Conservation (phyloP, 1,140 invertebrate genomes). For the Trichonephila clavipes region DNA sequence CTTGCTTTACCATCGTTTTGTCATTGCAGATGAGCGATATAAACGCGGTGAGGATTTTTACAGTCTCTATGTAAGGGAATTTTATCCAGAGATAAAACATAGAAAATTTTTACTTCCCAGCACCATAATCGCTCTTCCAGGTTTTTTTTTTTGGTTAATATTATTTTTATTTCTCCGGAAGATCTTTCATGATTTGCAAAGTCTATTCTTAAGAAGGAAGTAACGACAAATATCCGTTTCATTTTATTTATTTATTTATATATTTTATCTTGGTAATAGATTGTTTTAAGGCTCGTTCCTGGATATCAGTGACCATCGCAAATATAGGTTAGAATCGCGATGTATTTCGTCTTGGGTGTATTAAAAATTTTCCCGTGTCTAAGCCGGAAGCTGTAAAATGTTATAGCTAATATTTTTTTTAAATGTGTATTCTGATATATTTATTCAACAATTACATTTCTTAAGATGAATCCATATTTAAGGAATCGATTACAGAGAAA, state of each 20-base stretch:
- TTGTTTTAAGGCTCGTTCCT: not conserved
- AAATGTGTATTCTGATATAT: too few relatives aligned
- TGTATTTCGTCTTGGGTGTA: not conserved
- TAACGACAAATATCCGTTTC: slow-evolving; percentile 23
- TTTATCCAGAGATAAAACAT: not conserved
- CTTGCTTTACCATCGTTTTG: slow-evolving; percentile 49
- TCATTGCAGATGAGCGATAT: slow-evolving; percentile 54
- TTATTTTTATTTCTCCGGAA: not conserved
- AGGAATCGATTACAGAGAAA: too few relatives aligned
- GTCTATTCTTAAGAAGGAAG: slow-evolving; percentile 30
- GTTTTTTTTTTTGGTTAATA: not conserved
- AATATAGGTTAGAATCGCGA: not conserved
- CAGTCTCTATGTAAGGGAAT: not conserved
- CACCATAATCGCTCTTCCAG: not conserved
- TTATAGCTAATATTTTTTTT: not conserved
- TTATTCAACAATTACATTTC: too few relatives aligned
- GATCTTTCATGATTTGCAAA: not conserved
- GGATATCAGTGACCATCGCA: not conserved
- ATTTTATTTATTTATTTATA: not conserved
- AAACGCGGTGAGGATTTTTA: slow-evolving; percentile 43
- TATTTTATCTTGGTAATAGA: not conserved
- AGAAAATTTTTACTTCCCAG: slow-evolving; percentile 23
- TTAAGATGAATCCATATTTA: too few relatives aligned
- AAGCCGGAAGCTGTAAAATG: slow-evolving; percentile 33
- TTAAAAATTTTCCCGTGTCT: not conserved